These are phyloP conservation scores for Enteromius thamalakanensis DNA, from an alignment of 2,797 vertebrate species.

Conservation along the genomic window DNA sequence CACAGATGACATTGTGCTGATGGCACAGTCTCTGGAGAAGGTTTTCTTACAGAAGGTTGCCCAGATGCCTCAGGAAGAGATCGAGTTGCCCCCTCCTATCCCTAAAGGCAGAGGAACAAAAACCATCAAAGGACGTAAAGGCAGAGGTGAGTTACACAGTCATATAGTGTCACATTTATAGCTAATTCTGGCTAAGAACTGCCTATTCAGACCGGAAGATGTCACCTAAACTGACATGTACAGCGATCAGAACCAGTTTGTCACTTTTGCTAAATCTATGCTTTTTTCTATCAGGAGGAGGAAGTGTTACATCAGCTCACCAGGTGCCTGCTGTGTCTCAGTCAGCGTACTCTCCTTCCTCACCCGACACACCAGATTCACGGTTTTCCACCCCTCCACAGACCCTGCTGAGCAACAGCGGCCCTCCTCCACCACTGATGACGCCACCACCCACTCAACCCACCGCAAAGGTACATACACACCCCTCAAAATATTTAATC, in stretches of 20 bases:
- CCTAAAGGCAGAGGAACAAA: slow-evolving; percentile 84
- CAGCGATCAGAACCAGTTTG: too few relatives aligned
- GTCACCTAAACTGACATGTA: not conserved
- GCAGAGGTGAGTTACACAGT: slow-evolving; percentile 68
- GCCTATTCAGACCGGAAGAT: not conserved
- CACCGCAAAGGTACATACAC: slow-evolving; percentile 86
- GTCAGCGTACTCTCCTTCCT: slow-evolving; percentile 83
- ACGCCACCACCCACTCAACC: slow-evolving; percentile 77
- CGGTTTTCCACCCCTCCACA: slow-evolving; percentile 80
- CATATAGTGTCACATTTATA: not conserved
- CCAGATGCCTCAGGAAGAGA: slow-evolving; percentile 91
- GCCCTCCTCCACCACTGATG: slow-evolving; percentile 73
- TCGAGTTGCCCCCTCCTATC: slow-evolving; percentile 84
- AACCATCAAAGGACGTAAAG: slow-evolving; percentile 79
- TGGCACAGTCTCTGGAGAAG: slow-evolving; percentile 96
- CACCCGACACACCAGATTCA: slow-evolving; percentile 87
- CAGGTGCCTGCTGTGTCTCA: slow-evolving; percentile 94
- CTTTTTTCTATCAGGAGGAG: slow-evolving; percentile 12
- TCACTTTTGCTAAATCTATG: not conserved
- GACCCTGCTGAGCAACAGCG: slow-evolving; percentile 83
- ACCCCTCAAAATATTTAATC: too few relatives aligned
- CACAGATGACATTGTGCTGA: slow-evolving; percentile 92
- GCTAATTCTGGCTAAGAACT: not conserved
- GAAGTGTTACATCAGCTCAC: slow-evolving; percentile 77
- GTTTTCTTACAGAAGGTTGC: slow-evolving; percentile 94